Percentiles rank a stretch among this genome's conserved stretches.
Conservation (phyloP, 2,888 invertebrate genomes). For the Heliconius erato region DNA sequence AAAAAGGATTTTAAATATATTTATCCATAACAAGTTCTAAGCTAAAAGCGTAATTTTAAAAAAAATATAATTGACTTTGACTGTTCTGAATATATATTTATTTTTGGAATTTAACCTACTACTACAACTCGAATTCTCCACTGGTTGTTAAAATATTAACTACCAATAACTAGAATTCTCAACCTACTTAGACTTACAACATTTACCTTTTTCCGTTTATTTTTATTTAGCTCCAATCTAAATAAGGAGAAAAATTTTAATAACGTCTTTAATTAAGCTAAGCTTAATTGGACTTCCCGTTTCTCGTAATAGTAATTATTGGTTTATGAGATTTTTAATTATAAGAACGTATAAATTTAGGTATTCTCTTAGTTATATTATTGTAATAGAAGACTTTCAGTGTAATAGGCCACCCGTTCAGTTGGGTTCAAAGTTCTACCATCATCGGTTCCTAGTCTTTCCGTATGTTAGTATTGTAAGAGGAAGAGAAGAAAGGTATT, state of each 20-base stretch:
- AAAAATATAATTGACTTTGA: too few relatives aligned
- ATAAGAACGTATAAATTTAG: background rate
- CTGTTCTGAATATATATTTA: too few relatives aligned
- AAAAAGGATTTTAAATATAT: too few relatives aligned
- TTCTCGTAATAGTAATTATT: conserved; percentile 27
- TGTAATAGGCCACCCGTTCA: conserved; percentile 16
- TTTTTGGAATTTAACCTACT: too few relatives aligned
- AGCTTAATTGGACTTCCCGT: conserved; percentile 32
- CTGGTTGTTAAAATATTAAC: background rate
- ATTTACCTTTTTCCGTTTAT: background rate
- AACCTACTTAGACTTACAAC: background rate
- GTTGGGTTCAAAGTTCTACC: background rate
- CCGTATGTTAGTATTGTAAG: too few relatives aligned
- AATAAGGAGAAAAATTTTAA: background rate
- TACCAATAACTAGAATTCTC: background rate
- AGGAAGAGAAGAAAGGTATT: too few relatives aligned
- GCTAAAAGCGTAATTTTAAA: too few relatives aligned
- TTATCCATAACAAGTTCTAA: too few relatives aligned
- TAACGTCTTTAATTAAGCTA: conserved; percentile 16
- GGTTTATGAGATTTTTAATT: conserved; percentile 26
- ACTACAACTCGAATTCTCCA: background rate
- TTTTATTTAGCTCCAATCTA: background rate
- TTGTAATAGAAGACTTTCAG: background rate
- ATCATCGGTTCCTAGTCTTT: too few relatives aligned
- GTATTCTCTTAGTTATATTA: background rate